Evolutionary conservation across 2,113 vertebrate species (phyloP), one percentile per base, ranked within the genome.

Genomic region (Halcyon malimbica): DNA sequence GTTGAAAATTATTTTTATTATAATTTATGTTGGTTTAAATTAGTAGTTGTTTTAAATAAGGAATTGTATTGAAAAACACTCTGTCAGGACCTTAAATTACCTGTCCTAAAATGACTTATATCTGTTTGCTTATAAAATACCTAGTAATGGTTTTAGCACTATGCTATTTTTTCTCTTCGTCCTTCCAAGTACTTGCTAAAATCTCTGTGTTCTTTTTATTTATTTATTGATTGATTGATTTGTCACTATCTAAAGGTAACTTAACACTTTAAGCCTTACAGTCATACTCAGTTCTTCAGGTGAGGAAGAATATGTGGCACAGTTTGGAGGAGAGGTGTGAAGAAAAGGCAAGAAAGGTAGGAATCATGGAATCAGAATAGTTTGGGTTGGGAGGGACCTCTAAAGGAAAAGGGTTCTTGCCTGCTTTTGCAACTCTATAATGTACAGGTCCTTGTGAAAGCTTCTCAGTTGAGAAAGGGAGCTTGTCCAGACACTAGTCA

Each of bases 231-330:
- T 81, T 31, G 13, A 9, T 46, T 18, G 4, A 18, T 80, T 73
- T 88, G 6, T 54, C 23, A 60, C n/a, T 70, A 10, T 42, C 37
- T 29, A 83, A 86, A 93, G 25, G 13, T 56, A 76, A 48, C 20
- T 23, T 15, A 48, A 37, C 5, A 6, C 16, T 70, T 80, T 16
- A 69, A 86, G 31, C 53, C 33, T 83, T 83, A 29, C 15, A 57
- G 9, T 51, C 44, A 54, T 28, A 25, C 14, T 60, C 12, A 50
- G 15, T n/a, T 83, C 21, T 80, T 39, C 63, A 41, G 63, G 25
- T 87, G 39, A 71, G 23, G 15, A 3, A 62, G 2, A 77, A 86
- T 24, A 54, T 1, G 1, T 1, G 3, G 16, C 10, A 51, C 0
- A 0, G 16, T 62, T 62, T 74, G 31, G 24, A 78, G 31, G n/a